Base-by-base conservation (phyloP, 2,113 vertebrate species). In the Chaetodon auriga region DNA sequence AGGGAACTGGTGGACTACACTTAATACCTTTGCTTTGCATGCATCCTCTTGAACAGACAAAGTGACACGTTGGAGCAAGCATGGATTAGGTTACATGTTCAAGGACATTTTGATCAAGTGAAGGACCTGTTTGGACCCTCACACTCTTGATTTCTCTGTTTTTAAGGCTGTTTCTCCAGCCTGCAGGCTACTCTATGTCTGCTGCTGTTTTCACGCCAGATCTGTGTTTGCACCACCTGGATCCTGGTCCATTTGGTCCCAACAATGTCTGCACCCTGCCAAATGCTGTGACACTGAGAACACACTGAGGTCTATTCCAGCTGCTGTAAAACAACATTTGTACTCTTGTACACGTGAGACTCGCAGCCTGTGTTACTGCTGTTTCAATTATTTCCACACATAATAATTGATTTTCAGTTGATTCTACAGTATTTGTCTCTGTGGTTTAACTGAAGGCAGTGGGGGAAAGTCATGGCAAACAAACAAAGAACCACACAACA, bases 241-340 rank as follows among this genome's bases (percentile, higher is more conserved):
- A 72, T 74, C 45, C 65, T 73, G 65, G 75, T 66, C 36, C 64
- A 23, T 80, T 62, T 53, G 30, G 30, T 45, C 30, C 57, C 23
- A 45, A 54, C 35, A 16, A 19, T 51, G 2, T 46, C 53, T 62
- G 62, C 68, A 57, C 9, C 2, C 38, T 79, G 81, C 71, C 82
- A 86, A 87, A 78, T 7, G 49, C 64, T 68, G 74, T 69, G 69
- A 78, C 43, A 46, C 61, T 63, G 60, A 64, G 30, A 71, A 66
- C 74, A 78, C 43, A 54, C 58, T 57, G 53, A 66, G 53, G 60
- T 87, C 60, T 12, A 4, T 57, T 72, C 61, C 68, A 54, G 60
- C 61, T 70, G 78, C 80, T 91, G 77, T 90, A 70, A 80, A 85
- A 83, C 73, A 88, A 68, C 80, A 81, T 82, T 86, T 89, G 80